Evolutionary conservation across 2,113 vertebrate genomes (phyloP).

Genomic region (Probosciger aterrimus): DNA sequence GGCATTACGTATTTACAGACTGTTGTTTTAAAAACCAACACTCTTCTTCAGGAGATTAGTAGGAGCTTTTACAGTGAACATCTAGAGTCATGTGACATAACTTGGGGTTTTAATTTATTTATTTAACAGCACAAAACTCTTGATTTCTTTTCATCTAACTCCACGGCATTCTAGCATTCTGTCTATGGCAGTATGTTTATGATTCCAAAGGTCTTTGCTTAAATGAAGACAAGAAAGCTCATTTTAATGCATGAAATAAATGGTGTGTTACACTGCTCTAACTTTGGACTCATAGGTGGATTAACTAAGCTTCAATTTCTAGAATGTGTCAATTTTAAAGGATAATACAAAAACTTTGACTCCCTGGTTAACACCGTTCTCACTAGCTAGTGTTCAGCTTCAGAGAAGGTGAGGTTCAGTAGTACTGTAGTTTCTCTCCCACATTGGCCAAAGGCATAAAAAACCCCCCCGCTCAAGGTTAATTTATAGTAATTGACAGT

Average conservation of each 20-base stretch:
- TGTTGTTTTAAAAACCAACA: slow-evolving; percentile 54
- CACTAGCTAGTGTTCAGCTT: slow-evolving; percentile 12
- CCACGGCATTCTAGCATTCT: slow-evolving; percentile 40
- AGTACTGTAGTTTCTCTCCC: slow-evolving; percentile 19
- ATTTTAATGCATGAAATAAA: slow-evolving; percentile 54
- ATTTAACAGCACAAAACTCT: slow-evolving; percentile 22
- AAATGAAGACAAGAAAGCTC: slow-evolving; percentile 56
- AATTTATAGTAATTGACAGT: not conserved
- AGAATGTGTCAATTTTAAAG: slow-evolving; percentile 25
- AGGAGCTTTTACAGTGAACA: slow-evolving; percentile 41
- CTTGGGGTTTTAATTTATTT: not conserved
- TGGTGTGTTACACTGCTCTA: slow-evolving; percentile 8
- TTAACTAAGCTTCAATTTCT: slow-evolving; percentile 51
- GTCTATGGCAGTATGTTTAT: slow-evolving; percentile 39
- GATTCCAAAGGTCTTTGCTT: slow-evolving; percentile 48
- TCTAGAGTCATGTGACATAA: slow-evolving; percentile 54
- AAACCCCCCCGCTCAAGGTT: slow-evolving; percentile 11
- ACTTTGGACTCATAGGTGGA: slow-evolving; percentile 8
- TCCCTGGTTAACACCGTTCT: slow-evolving; percentile 33
- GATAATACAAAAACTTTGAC: slow-evolving; percentile 22
- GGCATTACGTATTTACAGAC: slow-evolving; percentile 65
- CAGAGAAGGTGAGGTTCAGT: not conserved
- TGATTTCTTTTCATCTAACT: slow-evolving; percentile 30
- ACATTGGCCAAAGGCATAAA: slow-evolving; percentile 34
- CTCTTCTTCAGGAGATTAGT: slow-evolving; percentile 56